A percentile compares a stretch with the other conserved stretches of the same genome.
These are phyloP conservation scores for Glossosoma conforme DNA, from an alignment of 1,140 invertebrate species.

Conservation along the genomic window DNA sequence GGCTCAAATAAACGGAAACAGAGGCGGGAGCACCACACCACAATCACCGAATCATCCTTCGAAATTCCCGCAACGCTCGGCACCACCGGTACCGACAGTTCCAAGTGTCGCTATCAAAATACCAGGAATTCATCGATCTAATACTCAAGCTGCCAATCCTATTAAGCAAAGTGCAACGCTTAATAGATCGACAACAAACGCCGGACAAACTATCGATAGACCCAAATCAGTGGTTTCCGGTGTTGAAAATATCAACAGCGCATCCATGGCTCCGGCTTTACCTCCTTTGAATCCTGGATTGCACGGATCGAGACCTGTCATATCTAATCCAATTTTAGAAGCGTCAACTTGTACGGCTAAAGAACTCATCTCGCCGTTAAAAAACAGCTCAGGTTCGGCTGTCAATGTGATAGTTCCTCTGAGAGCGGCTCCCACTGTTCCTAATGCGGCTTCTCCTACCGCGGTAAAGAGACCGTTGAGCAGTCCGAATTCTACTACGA, in stretches of 20 bases:
- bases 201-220: conserved; percentile 32
- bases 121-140: conserved; percentile 33
- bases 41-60: conserved; percentile 30
- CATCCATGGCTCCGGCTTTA: conserved; percentile 50
- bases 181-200: conserved; percentile 28
- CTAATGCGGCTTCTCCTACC: conserved; percentile 37
- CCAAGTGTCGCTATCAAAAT: conserved; percentile 43
- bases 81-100: conserved; percentile 33
- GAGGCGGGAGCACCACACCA: conserved; percentile 14
- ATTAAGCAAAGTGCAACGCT: conserved; percentile 33
- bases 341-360: conserved; percentile 73
- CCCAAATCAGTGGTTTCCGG: conserved; percentile 29
- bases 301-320: conserved; percentile 60
- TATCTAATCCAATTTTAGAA: conserved; percentile 73
- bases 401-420: conserved; percentile 50
- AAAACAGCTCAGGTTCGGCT: conserved; percentile 37
- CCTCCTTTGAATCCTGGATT: conserved; percentile 55
- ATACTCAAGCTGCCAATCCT: conserved; percentile 23
- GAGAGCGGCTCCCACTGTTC: conserved; percentile 51
- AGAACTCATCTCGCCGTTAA: conserved; percentile 56
- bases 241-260: conserved; percentile 44
- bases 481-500: conserved; percentile 46
- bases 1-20: conserved; percentile 12
- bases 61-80: conserved; percentile 25
- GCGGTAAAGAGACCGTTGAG: conserved; percentile 47